These are phyloP conservation scores for Protobothrops mucrosquamatus DNA, from an alignment of 2,113 vertebrate genomes.

Conservation along the genomic window DNA sequence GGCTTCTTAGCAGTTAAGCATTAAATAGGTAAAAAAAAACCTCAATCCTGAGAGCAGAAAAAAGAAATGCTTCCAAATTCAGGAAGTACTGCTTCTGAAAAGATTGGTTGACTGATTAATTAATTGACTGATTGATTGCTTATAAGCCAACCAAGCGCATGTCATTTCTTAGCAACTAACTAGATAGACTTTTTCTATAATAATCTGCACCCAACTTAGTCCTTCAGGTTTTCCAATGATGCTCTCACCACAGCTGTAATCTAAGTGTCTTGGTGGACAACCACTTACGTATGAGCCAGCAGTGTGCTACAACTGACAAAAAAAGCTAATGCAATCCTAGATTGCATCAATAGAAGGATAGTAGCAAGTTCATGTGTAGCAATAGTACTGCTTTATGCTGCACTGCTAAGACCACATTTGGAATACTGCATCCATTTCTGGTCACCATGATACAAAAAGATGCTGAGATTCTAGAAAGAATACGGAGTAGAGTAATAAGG, in stretches of 20 bases:
- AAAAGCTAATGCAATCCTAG: background rate
- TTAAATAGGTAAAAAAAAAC: slow-evolving; percentile 11
- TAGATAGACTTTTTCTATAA: background rate
- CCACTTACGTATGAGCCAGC: background rate
- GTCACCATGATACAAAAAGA: background rate
- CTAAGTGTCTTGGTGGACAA: background rate
- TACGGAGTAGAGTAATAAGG: background rate
- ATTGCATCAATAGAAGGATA: background rate
- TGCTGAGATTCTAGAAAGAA: background rate
- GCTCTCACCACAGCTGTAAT: background rate
- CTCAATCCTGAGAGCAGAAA: background rate
- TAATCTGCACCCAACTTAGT: background rate
- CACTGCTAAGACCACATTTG: background rate
- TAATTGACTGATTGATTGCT: background rate
- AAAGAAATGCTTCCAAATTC: slow-evolving; percentile 4
- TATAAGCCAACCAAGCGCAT: background rate
- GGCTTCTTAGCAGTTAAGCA: background rate
- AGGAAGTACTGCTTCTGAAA: background rate
- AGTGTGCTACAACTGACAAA: background rate
- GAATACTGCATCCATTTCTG: background rate
- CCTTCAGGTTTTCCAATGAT: background rate
- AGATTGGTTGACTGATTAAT: background rate
- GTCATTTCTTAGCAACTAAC: background rate
- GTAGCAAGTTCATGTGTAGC: background rate
- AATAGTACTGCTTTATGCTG: background rate